Evolutionary conservation across 2,888 invertebrate genomes (phyloP).

Genomic region (Nephrotoma appendiculata): DNA sequence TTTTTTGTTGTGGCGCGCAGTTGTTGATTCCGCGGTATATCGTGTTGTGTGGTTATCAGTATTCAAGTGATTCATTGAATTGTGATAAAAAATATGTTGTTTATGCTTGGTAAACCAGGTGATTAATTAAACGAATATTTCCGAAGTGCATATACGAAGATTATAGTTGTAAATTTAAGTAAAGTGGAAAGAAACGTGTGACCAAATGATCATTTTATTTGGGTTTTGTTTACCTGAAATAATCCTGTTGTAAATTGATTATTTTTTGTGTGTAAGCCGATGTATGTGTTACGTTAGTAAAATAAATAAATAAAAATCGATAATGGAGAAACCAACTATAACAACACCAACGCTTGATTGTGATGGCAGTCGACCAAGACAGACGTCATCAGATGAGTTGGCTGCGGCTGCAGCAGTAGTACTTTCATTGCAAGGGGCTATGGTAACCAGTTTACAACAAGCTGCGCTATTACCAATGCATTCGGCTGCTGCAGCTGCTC

Average conservation of each 20-base stretch:
- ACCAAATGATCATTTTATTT: not conserved
- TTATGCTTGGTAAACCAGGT: not conserved
- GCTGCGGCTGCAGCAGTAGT: slow-evolving; percentile 51
- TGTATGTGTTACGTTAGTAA: not conserved
- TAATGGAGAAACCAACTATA: not conserved
- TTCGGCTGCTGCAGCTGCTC: slow-evolving; percentile 69
- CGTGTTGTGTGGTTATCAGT: not conserved
- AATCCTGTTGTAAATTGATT: not conserved
- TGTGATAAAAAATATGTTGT: not conserved
- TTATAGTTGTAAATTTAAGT: not conserved
- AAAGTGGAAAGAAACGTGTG: not conserved
- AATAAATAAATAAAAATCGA: not conserved
- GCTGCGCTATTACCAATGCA: slow-evolving; percentile 69
- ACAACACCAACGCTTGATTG: slow-evolving; percentile 2
- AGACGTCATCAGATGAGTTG: slow-evolving; percentile 37
- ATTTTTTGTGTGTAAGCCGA: not conserved
- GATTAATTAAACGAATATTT: not conserved
- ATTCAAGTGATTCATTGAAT: not conserved
- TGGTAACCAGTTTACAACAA: slow-evolving; percentile 72
- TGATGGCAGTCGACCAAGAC: not conserved
- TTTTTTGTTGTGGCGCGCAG: not conserved
- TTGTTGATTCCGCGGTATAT: not conserved
- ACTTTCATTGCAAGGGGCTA: slow-evolving; percentile 66
- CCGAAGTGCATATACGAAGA: not conserved
- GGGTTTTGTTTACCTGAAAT: not conserved